phyloP scores from a whole-genome alignment of 1,140 invertebrate species.

The Tyrophagus putrescentiae region DNA sequence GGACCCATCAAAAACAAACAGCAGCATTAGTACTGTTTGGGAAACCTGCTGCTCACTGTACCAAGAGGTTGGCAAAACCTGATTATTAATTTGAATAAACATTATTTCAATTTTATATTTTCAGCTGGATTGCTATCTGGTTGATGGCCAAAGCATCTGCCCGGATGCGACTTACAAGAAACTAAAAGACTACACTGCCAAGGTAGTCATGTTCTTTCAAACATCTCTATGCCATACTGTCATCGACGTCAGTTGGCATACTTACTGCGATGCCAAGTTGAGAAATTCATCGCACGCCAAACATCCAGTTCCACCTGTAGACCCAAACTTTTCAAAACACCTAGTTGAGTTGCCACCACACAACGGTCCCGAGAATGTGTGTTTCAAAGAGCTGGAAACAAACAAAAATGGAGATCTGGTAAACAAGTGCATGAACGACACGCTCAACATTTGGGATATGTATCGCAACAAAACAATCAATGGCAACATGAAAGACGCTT shows the following conservation, averaged over 20 bases:
- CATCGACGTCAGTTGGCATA: not conserved
- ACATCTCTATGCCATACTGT: not conserved
- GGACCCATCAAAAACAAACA: not conserved
- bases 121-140: not conserved
- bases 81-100: no score
- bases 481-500: not conserved
- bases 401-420: not conserved
- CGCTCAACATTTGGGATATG: not conserved
- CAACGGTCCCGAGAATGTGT: not conserved
- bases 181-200: not conserved
- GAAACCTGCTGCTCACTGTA: slow-evolving; percentile 5
- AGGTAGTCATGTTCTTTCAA: slow-evolving; percentile 7
- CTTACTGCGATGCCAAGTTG: not conserved
- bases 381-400: not conserved
- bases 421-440: not conserved
- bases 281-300: not conserved
- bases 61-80: no score
- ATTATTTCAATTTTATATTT: no score
- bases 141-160: not conserved
- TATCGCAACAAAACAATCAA: not conserved
- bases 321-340: not conserved
- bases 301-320: not conserved
- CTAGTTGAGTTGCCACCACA: not conserved
- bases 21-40: not conserved
- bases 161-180: not conserved